Conservation (phyloP, 2,113 vertebrate species). For the Heptranchias perlo region DNA sequence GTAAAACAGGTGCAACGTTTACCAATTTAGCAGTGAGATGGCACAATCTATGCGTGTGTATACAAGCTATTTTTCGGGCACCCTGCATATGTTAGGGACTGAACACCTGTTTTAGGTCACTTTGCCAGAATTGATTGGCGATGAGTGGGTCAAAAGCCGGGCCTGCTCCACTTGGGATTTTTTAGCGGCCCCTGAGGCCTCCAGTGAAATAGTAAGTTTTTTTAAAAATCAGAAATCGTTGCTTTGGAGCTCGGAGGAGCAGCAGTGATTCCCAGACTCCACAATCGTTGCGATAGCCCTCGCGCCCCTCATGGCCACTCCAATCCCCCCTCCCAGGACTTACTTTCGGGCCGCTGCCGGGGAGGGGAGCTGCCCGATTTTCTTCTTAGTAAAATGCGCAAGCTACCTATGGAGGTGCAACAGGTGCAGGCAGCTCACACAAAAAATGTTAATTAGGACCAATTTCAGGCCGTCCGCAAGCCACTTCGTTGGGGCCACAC, state of each 20-base stretch:
- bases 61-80: too few species aligned
- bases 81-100: too few species aligned
- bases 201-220: neutral
- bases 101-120: too few species aligned
- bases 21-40: too few species aligned
- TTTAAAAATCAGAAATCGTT: neutral
- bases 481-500: neutral
- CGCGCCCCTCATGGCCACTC: too few species aligned
- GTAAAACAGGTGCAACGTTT: too few species aligned
- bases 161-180: neutral
- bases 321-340: neutral
- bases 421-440: neutral
- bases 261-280: neutral
- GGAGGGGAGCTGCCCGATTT: neutral
- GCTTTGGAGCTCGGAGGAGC: neutral
- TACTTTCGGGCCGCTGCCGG: neutral
- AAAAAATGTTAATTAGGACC: neutral
- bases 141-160: neutral
- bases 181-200: neutral
- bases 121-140: neutral
- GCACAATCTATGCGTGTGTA: too few species aligned
- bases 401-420: neutral
- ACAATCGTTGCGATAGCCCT: too few species aligned
- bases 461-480: neutral
- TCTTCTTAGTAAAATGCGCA: neutral